These are phyloP conservation scores for Trichogramma pretiosum DNA, from an alignment of 1,140 invertebrate genomes.

Conservation along the genomic window DNA sequence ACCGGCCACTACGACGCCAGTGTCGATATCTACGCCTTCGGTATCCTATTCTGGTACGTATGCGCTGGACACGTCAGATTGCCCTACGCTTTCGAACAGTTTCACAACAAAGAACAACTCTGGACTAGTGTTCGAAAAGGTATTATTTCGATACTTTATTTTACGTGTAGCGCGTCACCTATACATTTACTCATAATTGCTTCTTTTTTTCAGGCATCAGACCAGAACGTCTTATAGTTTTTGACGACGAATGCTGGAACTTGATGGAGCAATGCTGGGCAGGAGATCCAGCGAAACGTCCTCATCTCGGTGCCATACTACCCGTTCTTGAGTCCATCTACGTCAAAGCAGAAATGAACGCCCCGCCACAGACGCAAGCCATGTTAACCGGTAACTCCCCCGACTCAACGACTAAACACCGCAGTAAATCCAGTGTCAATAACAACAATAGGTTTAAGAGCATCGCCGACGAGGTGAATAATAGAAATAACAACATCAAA, in stretches of 20 bases:
- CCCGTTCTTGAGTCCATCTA: constrained; percentile 52
- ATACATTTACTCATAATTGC: constrained; percentile 6
- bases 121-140: constrained; percentile 80
- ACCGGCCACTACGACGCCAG: constrained; percentile 73
- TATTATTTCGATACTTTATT: constrained; percentile 37
- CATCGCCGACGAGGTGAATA: no score
- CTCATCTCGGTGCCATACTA: constrained; percentile 69
- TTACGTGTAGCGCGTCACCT: neutral
- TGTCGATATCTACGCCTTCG: constrained; percentile 87
- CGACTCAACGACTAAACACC: no score
- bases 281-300: constrained; percentile 63
- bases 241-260: constrained; percentile 74
- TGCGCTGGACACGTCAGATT: constrained; percentile 75
- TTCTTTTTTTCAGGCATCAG: constrained; percentile 48
- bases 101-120: constrained; percentile 79
- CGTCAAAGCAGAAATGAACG: constrained; percentile 25
- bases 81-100: constrained; percentile 75
- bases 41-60: constrained; percentile 85
- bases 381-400: no score
- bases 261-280: constrained; percentile 83
- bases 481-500: constrained; percentile 7
- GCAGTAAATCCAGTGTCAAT: constrained; percentile 12
- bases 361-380: no score
- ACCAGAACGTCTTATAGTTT: constrained; percentile 66
- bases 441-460: no score